Base-by-base conservation (phyloP, 2,888 invertebrate species). In the Mesorhabditis belari region DNA sequence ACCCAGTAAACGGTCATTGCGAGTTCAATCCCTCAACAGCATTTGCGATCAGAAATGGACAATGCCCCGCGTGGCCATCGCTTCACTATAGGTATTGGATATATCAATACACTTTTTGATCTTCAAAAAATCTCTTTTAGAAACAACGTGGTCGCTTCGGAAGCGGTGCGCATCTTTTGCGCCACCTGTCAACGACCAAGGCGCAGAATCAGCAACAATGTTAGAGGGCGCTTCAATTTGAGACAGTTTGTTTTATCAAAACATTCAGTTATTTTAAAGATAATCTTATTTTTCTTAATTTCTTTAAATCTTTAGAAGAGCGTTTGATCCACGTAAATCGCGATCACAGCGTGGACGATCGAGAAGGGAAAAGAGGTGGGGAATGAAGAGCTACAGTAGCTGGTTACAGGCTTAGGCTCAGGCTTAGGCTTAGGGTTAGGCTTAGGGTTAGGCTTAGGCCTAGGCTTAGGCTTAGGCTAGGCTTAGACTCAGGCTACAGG, bases 21-120 rank as follows among this genome's bases (percentile, higher is more conserved):
- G 79, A 79, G 60, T 79, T 79, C 75, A 79, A 79, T 62, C 77
- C 77, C 26, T 71, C 74, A 9, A 76, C 75, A 4, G 73, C 70
- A 2, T 72, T 74, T 49, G 69, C 71, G n/a, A 68, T 76, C 53
- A 56, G 74, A 44, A 73, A 76, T 26, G 75, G 76, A 61, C 74
- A 75, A 28, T 79, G 79, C 62, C 77, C 77, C 4, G 69, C 70
- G 0, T 79, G 79, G 77, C 79, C 79, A 26, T 69, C 69, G 28
- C 77, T 76, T 19, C 70, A 77, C 55, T 77, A 75, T 60, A 67
- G 74, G 75, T 75, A 28, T 12, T 24, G 25, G 21, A 55, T 27
- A 9, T 25, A 27, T 55, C 52, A 17, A 24, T 55, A 17, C 28
- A 5, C 6, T 28, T n/a, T 54, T 5, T 44, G 27, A 3, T 5